Evolutionary conservation across 2,113 vertebrate genomes (phyloP), one percentile per base, ranked within the genome.

Genomic region (Saguinus midas): DNA sequence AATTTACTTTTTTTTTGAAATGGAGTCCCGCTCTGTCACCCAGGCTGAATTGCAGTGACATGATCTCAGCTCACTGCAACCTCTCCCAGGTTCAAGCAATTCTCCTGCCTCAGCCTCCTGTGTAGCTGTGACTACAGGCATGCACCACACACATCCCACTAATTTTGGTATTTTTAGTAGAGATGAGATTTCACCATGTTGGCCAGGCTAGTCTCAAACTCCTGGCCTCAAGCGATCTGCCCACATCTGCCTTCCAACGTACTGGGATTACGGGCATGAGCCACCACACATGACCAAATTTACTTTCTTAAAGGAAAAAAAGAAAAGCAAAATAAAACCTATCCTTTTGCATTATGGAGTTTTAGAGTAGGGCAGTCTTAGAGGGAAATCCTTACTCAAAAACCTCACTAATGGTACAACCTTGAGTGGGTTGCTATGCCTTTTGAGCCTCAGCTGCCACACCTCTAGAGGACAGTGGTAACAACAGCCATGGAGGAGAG

Each of bases 281-380:
- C 66, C 32, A 17, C 32, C 16, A 14, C 32, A 35, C 32, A 32
- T 3, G 6, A 35, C 66, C 66, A 68, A 68, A 68, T 68, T 72
- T 25, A 80, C 50, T 55, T n/a, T 80, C 78, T 80, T 55, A 80
- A 13, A 43, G 50, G 37, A 29, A 68, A 61, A 64, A 70, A 43
- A 48, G n/a, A 95, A 68, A 92, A 83, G 14, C 8, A 80, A 95
- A 96, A 87, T 87, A 86, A 95, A 87, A 75, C 79, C 84, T 81
- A 37, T n/a, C 52, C 32, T 57, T 57, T 57, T 48, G 16, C 72
- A 58, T 20, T 23, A 61, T 25, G 35, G 76, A 70, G 43, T 90
- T 80, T 55, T 48, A 17, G 18, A 68, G 9, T 66, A 11, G 68
- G n/a, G 35, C 27, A 70, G 14, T 32, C 72, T 10, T 40, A 37